Base-by-base conservation (phyloP, 2,888 invertebrate genomes). In the Apotomis betuletana region DNA sequence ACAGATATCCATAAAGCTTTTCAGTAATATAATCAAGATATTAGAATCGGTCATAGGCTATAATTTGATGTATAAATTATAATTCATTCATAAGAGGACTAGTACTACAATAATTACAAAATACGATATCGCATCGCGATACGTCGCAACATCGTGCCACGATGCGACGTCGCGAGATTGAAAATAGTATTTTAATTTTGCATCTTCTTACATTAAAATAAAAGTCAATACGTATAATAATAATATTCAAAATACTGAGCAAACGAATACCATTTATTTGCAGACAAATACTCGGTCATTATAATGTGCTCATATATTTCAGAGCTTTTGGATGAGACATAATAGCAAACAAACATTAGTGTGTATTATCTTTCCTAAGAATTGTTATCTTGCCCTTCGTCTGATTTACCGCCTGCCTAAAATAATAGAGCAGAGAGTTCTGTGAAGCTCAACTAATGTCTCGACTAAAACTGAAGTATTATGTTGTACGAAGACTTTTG, bases 351-450 rank as follows among this genome's bases (percentile, higher is more conserved):
- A 71, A 60, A 70, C 61, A 55, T 65, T 67, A 67, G 61, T 61
- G 71, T 62, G 67, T 71, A 61, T 67, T 71, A 71, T 71, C 71
- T 61, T 67, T 71, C 61, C 57, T 67, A 62, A 61, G 71, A 71
- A 71, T 57, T 71, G 61, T 71, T 71, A 71, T 71, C 71, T 62
- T 55, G 55, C 55, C 65, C 70, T 62, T 41, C 61, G 27, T 71
- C 67, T 67, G 71, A 71, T 71, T 71, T 71, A 71, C 71, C 62
- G 71, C 67, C 57, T 57, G 67, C 67, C 71, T 57, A 44, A 71
- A 67, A 71, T 71, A 71, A 71, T 71, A 67, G 71, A 57, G 67
- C 57, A 44, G 65, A n/a, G 57, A 67, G 65, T 38, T 61, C 51
- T 13, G 15, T 55, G 55, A 41, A 55, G 51, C 71, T 51, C 51